phyloP scores from a whole-genome alignment of 2,888 invertebrate species.

The Tenthredo distinguenda region DNA sequence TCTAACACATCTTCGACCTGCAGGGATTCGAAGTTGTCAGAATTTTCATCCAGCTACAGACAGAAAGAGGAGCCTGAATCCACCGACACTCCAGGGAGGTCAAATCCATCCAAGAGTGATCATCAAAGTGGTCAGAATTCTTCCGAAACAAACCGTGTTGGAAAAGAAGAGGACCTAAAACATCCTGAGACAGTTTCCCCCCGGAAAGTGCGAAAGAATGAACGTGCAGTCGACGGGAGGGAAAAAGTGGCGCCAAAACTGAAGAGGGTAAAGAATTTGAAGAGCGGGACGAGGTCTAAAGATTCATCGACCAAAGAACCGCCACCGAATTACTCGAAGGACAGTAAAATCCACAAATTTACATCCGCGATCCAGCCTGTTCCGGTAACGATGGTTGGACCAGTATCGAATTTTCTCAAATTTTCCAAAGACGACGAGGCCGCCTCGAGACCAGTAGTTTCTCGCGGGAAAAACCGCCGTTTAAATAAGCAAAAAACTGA shows the following conservation, averaged over 20 bases:
- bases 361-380: background rate
- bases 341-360: background rate
- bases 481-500: constrained; percentile 19
- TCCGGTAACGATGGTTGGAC: background rate
- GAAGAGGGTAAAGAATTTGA: background rate
- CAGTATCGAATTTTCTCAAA: background rate
- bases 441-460: background rate
- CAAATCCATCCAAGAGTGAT: background rate
- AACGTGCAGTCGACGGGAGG: background rate
- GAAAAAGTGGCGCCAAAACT: background rate
- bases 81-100: background rate
- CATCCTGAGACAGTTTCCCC: background rate
- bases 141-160: background rate
- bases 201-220: background rate
- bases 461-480: background rate
- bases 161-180: background rate
- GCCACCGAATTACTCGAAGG: background rate
- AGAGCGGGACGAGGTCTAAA: background rate
- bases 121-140: background rate
- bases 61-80: background rate
- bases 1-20: background rate
- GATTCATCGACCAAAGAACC: background rate
- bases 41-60: background rate
- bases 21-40: background rate
- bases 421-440: background rate